Percentiles rank a stretch among this genome's conserved stretches.
Conservation (phyloP, 1,140 invertebrate genomes). For the Mycetomoellerius zeteki region DNA sequence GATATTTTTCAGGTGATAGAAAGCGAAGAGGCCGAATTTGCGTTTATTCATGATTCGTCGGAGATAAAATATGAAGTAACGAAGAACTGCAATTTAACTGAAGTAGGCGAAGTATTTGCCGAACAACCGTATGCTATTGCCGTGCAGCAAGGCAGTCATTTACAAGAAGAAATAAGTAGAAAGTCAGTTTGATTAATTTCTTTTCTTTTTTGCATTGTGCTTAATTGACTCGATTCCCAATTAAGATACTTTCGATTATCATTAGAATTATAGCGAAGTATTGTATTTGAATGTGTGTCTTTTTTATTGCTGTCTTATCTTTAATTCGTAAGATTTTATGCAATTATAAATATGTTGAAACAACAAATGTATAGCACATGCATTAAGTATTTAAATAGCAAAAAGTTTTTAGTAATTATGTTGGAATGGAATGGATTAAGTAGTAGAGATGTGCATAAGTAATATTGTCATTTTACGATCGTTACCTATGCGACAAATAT, state of each 20-base stretch:
- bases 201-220: not conserved
- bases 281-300: not conserved
- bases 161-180: slow-evolving; percentile 93
- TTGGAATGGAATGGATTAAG: slow-evolving; percentile 10
- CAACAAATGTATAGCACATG: not conserved
- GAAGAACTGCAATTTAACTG: slow-evolving; percentile 94
- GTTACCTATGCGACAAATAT: slow-evolving; percentile 8
- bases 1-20: slow-evolving; percentile 88
- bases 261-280: not conserved
- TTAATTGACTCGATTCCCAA: not conserved
- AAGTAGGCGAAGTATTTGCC: slow-evolving; percentile 95
- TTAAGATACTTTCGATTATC: not conserved
- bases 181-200: slow-evolving; percentile 81
- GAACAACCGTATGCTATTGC: slow-evolving; percentile 96
- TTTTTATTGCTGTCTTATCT: not conserved
- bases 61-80: slow-evolving; percentile 95
- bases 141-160: slow-evolving; percentile 94
- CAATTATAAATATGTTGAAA: not conserved
- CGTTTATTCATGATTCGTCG: slow-evolving; percentile 95
- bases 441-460: not conserved
- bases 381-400: not conserved
- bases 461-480: not conserved
- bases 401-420: not conserved
- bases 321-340: not conserved
- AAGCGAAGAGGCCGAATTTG: slow-evolving; percentile 93